These are phyloP conservation scores for Micrasema longulum DNA, from an alignment of 1,140 invertebrate genomes.

Conservation along the genomic window DNA sequence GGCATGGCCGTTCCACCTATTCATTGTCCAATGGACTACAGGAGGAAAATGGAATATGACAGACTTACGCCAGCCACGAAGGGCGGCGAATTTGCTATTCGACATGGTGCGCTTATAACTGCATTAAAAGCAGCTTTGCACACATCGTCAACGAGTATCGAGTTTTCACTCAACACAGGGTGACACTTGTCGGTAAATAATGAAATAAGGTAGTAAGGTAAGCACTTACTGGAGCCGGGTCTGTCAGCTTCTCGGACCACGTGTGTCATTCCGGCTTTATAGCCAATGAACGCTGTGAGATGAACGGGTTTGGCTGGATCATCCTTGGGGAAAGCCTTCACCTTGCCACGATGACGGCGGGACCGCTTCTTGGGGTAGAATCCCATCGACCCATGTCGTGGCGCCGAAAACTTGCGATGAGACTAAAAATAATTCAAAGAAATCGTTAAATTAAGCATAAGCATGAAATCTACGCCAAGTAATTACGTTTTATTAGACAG, in stretches of 20 bases:
- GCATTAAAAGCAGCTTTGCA: constrained; percentile 51
- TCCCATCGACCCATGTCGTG: constrained; percentile 99
- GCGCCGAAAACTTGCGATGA: constrained; percentile 99
- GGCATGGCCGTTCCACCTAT: constrained; percentile 71
- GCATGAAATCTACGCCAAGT: too few relatives aligned
- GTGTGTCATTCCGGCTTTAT: constrained; percentile 99
- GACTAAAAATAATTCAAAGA: constrained; percentile 76
- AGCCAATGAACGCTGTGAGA: constrained; percentile 97
- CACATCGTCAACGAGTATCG: constrained; percentile 29
- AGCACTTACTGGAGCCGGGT: constrained; percentile 95
- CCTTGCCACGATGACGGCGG: constrained; percentile 95
- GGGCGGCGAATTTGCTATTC: constrained; percentile 61
- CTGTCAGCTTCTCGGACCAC: constrained; percentile 98
- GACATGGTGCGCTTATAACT: constrained; percentile 58
- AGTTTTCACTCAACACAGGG: constrained; percentile 30
- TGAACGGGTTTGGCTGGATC: constrained; percentile 96
- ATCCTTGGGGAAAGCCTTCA: constrained; percentile 99
- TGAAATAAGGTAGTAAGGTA: neutral
- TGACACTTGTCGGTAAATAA: constrained; percentile 38
- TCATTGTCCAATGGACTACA: constrained; percentile 69
- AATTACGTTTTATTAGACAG: neutral
- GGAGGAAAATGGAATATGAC: constrained; percentile 70
- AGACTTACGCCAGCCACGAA: constrained; percentile 59
- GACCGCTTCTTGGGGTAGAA: constrained; percentile 99
- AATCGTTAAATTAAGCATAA: neutral